These are phyloP conservation scores for Malurus alboscapulatus DNA, from an alignment of 2,113 vertebrate genomes.

Conservation along the genomic window DNA sequence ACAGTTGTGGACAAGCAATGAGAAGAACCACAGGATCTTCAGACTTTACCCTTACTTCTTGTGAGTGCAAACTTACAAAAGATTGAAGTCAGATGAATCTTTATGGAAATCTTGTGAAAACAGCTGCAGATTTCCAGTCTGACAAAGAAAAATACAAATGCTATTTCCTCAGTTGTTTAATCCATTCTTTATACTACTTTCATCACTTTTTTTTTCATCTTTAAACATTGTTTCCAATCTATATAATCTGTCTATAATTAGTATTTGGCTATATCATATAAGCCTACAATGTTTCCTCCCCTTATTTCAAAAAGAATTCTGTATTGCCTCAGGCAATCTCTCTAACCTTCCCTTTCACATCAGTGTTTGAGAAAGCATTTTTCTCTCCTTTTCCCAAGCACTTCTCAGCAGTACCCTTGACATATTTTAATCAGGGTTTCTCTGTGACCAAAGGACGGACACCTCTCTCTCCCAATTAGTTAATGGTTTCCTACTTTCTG, in stretches of 20 bases:
- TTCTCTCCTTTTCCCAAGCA: not conserved
- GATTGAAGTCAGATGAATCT: not conserved
- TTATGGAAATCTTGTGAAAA: not conserved
- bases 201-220: not conserved
- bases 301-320: not conserved
- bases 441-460: not conserved
- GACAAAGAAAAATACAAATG: not conserved
- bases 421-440: conserved; percentile 18
- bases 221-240: not conserved
- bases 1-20: not conserved
- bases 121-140: not conserved
- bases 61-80: not conserved
- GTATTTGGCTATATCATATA: not conserved
- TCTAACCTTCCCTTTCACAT: not conserved
- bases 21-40: not conserved
- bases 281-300: not conserved
- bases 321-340: not conserved
- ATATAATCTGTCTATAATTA: not conserved
- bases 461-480: conserved; percentile 51
- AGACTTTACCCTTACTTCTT: not conserved
- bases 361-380: not conserved
- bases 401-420: conserved; percentile 6
- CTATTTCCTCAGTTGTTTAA: not conserved
- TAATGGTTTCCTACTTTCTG: conserved; percentile 52
- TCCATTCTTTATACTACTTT: not conserved